Evolutionary conservation across 2,113 vertebrate genomes (phyloP).

Genomic region (Tyto alba): DNA sequence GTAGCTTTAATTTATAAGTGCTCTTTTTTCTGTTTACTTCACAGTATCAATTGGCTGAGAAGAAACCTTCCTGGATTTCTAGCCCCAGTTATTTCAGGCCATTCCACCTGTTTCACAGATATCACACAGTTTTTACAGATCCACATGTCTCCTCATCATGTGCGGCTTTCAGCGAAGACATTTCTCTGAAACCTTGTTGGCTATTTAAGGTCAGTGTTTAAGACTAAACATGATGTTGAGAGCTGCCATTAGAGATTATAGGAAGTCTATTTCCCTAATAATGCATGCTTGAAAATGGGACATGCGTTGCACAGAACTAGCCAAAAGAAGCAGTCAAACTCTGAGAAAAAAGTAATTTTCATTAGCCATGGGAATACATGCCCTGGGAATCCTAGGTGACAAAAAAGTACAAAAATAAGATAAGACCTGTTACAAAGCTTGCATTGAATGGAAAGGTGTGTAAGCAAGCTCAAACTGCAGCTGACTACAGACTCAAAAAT

Average conservation of each 20-base stretch:
- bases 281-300: neutral
- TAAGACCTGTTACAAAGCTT: neutral
- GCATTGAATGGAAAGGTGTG: neutral
- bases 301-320: neutral
- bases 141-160: neutral
- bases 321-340: neutral
- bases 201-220: neutral
- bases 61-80: neutral
- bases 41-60: neutral
- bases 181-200: neutral
- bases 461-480: neutral
- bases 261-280: neutral
- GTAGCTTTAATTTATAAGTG: neutral
- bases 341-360: neutral
- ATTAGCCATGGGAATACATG: neutral
- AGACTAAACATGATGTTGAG: neutral
- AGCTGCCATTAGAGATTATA: fast-evolving
- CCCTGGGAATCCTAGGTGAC: neutral
- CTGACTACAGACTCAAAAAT: neutral
- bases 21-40: neutral
- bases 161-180: neutral
- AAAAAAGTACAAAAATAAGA: neutral
- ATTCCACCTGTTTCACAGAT: neutral
- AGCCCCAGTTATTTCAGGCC: neutral
- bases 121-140: neutral